Base-by-base conservation (phyloP, 2,113 vertebrate genomes). In the Nibea coibor region DNA sequence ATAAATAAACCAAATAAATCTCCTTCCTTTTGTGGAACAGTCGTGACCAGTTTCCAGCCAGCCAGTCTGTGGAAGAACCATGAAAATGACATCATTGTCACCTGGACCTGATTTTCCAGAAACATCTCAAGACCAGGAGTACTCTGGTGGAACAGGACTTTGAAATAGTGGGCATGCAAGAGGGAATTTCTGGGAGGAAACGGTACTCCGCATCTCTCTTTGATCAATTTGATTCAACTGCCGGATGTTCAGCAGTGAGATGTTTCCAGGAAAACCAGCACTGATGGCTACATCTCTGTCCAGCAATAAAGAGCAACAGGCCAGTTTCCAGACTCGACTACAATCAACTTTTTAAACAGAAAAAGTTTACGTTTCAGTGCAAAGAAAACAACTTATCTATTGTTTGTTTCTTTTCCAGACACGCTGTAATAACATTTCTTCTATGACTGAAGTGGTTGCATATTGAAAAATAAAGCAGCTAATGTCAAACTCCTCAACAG, bases 1-100 rank as follows among this genome's bases (percentile, higher is more conserved):
- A 99, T 99, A 99, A 99, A 99, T 99, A 98, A 98, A 97, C 95
- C 97, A 97, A 97, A 99, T 96, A 96, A 96, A 96, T 94, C 94
- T 96, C 95, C 80, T 88, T 91, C 89, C 87, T 95, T 39, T 94
- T 95, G 93, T 95, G 95, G 95, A 98, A 98, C 96, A 97, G 96
- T 97, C 96, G 89, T 96, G 96, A 97, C 95, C 95, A 88, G 95
- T 96, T 95, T 95, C 94, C 95, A 95, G 93, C 95, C 94, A 96
- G 95, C 95, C 96, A 96, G 96, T 95, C 96, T 94, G 95, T 95
- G 94, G 92, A 93, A 95, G 95, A 96, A 91, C 87, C 87, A 81
- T 86, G 86, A 89, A 88, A 88, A 83, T 82, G 81, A 87, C 89
- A 81, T 83, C 51, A 26, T 73, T 1, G 45, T 88, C 80, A 81